Conservation (phyloP, 2,888 invertebrate species). For the Xanthostigma xanthostigma region DNA sequence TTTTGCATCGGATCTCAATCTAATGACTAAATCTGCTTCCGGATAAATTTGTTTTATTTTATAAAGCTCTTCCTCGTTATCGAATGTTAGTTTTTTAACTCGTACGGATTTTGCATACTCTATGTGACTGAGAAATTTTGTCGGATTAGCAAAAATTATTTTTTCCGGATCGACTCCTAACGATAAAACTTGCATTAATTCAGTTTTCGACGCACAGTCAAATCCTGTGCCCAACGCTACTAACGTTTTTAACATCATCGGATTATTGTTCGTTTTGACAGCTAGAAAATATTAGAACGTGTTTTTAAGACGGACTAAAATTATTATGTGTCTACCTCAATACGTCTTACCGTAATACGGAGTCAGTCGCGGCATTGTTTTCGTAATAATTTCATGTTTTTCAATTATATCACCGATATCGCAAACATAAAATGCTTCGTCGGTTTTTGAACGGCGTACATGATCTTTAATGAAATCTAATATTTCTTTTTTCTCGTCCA, state of each 20-base stretch:
- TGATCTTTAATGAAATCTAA: too few relatives aligned
- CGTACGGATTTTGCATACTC: not conserved
- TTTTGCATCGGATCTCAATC: too few relatives aligned
- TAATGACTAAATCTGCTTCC: not conserved
- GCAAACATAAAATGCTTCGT: slow-evolving; percentile 1
- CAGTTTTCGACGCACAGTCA: slow-evolving; percentile 5
- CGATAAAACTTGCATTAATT: not conserved
- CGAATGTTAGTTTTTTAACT: slow-evolving; percentile 1
- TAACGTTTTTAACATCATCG: slow-evolving; percentile 1
- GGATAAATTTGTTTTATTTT: slow-evolving; percentile 8
- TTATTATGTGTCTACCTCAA: not conserved
- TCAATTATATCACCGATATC: slow-evolving; percentile 2
- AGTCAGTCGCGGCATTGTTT: slow-evolving; percentile 3
- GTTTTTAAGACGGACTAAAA: not conserved
- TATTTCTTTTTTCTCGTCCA: too few relatives aligned
- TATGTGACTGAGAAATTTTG: not conserved
- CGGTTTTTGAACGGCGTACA: too few relatives aligned
- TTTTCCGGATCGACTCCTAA: not conserved
- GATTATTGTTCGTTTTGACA: slow-evolving; percentile 4
- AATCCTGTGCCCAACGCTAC: slow-evolving; percentile 1
- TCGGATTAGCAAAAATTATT: slow-evolving; percentile 4
- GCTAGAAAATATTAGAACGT: not conserved
- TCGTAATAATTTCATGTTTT: not conserved
- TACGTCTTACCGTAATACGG: slow-evolving; percentile 5
- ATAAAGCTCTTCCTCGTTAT: slow-evolving; percentile 4